phyloP scores from a whole-genome alignment of 2,888 invertebrate species.

The Agrochola lota region DNA sequence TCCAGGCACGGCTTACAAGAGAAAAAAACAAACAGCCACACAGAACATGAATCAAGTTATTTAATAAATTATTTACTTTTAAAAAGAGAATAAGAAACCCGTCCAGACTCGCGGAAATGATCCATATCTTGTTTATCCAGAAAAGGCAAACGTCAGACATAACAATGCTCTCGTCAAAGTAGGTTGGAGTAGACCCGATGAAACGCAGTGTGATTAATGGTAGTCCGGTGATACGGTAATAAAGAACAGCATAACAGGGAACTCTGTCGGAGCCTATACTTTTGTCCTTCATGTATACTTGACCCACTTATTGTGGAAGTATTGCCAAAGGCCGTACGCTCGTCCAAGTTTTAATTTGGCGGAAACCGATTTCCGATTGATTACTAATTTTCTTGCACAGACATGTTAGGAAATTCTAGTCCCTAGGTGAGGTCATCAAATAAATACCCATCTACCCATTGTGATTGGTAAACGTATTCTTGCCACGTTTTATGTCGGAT shows the following conservation, averaged over 20 bases:
- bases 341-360: constrained; percentile 77
- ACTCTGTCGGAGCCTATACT: constrained; percentile 71
- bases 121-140: constrained; percentile 75
- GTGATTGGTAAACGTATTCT: constrained; percentile 47
- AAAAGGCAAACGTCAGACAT: constrained; percentile 71
- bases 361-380: constrained; percentile 78
- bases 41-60: constrained; percentile 58
- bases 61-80: constrained; percentile 49
- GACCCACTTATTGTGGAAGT: constrained; percentile 83
- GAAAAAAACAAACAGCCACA: constrained; percentile 60
- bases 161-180: constrained; percentile 73
- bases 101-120: constrained; percentile 68
- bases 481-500: constrained; percentile 11
- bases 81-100: constrained; percentile 56
- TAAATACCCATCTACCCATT: constrained; percentile 34
- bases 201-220: constrained; percentile 81
- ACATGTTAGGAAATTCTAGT: constrained; percentile 61
- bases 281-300: constrained; percentile 84
- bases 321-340: constrained; percentile 75
- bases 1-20: constrained; percentile 58
- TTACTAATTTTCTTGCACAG: constrained; percentile 72
- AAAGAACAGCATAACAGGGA: constrained; percentile 78
- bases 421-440: constrained; percentile 51
- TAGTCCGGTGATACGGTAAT: constrained; percentile 80
- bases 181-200: constrained; percentile 76